A percentile compares a stretch with the other conserved stretches of the same genome.
phyloP scores from a whole-genome alignment of 2,888 invertebrate species.

The Aelia acuminata region DNA sequence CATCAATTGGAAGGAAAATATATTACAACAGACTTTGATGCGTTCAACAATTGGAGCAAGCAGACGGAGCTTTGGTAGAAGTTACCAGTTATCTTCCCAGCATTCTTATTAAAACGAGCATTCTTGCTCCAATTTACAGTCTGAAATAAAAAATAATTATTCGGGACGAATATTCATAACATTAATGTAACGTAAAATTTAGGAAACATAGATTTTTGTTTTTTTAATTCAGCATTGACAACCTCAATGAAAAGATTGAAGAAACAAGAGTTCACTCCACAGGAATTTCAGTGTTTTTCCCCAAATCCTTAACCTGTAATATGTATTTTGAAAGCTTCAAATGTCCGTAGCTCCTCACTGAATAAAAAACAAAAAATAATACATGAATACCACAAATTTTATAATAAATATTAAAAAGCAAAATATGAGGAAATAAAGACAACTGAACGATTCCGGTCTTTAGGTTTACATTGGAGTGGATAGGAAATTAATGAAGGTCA shows the following conservation, averaged over 20 bases:
- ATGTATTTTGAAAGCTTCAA: neutral
- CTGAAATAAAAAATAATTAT: neutral
- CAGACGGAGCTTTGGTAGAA: neutral
- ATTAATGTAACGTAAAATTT: neutral
- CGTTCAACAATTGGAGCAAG: neutral
- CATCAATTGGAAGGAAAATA: neutral
- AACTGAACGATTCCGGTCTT: too few species aligned
- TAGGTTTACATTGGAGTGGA: too few species aligned
- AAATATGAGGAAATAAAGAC: too few species aligned
- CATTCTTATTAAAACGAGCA: neutral
- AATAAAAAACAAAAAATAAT: neutral
- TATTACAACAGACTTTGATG: neutral
- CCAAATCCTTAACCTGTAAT: neutral
- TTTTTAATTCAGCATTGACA: neutral
- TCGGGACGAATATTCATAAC: neutral
- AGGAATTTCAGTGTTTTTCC: neutral
- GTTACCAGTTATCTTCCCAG: neutral
- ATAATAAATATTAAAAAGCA: neutral
- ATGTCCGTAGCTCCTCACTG: neutral
- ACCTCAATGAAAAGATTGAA: neutral
- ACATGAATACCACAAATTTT: neutral
- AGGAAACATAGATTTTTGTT: neutral
- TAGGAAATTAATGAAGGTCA: too few species aligned
- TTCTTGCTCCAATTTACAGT: neutral
- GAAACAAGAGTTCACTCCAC: neutral